phyloP scores from a whole-genome alignment of 30 jellyfish, hydroid and myxozoan genomes.

The Turritopsis rubra region DNA sequence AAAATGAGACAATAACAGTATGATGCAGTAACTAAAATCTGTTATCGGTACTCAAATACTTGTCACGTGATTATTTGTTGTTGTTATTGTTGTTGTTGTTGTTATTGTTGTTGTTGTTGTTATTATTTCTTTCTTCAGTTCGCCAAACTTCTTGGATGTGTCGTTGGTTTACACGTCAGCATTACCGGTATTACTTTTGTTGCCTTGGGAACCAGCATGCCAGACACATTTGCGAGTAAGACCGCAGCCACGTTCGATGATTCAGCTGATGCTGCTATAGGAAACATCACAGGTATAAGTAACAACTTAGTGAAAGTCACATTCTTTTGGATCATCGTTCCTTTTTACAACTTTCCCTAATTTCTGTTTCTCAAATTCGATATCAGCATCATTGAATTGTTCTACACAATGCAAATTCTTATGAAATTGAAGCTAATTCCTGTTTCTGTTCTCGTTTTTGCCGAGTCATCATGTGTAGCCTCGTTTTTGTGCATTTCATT shows the following conservation, averaged over 20 bases:
- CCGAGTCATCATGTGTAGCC: too few relatives aligned
- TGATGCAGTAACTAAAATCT: too few relatives aligned
- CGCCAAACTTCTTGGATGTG: slow-evolving; percentile 86
- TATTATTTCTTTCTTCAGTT: slow-evolving; percentile 30
- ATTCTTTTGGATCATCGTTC: not conserved
- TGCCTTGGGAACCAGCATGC: slow-evolving; percentile 98
- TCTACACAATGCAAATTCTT: too few relatives aligned
- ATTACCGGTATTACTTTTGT: slow-evolving; percentile 80
- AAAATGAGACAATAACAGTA: too few relatives aligned
- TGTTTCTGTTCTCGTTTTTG: too few relatives aligned
- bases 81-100: too few relatives aligned
- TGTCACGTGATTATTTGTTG: too few relatives aligned
- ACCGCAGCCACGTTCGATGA: slow-evolving; percentile 88
- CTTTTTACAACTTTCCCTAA: not conserved
- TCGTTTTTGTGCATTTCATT: too few relatives aligned
- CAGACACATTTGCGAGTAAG: slow-evolving; percentile 87
- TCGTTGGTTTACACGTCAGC: slow-evolving; percentile 54
- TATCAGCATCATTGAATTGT: too few relatives aligned
- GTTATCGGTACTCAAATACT: not conserved
- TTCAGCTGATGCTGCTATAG: slow-evolving; percentile 94
- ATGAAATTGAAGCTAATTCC: too few relatives aligned
- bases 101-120: too few relatives aligned
- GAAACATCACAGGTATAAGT: slow-evolving; percentile 76
- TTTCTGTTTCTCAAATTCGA: not conserved
- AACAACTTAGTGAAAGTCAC: not conserved